phyloP scores from a whole-genome alignment of 2,797 vertebrate species.

The Ambastaia sidthimunki region DNA sequence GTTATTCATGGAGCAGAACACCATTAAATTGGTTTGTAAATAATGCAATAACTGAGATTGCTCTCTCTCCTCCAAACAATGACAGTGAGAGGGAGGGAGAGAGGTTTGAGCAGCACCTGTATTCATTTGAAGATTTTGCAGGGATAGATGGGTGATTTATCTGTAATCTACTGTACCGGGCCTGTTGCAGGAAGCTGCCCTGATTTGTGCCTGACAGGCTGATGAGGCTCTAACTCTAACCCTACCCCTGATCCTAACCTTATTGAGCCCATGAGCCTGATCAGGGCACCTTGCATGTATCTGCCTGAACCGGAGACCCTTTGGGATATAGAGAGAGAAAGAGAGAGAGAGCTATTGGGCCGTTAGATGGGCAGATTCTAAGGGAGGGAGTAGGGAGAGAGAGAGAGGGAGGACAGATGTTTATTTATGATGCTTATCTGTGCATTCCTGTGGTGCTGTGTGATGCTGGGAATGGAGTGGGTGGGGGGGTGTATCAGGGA shows the following conservation, averaged over 20 bases:
- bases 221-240: slow-evolving; percentile 2
- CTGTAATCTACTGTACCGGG: slow-evolving; percentile 59
- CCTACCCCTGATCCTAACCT: background rate
- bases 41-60: slow-evolving; percentile 77
- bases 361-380: slow-evolving; percentile 5
- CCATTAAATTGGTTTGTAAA: slow-evolving; percentile 75
- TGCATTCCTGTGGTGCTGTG: slow-evolving; percentile 46
- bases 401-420: slow-evolving; percentile 52
- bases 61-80: slow-evolving; percentile 61
- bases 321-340: background rate
- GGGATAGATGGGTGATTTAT: slow-evolving; percentile 66
- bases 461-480: slow-evolving; percentile 53
- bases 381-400: slow-evolving; percentile 26
- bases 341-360: slow-evolving; percentile 29
- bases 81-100: slow-evolving; percentile 42
- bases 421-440: slow-evolving; percentile 62
- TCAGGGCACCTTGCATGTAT: background rate
- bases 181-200: background rate
- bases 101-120: slow-evolving; percentile 60
- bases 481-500: slow-evolving; percentile 19
- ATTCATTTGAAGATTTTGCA: slow-evolving; percentile 61
- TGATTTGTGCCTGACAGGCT: background rate
- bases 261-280: background rate
- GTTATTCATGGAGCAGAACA: slow-evolving; percentile 55
- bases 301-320: background rate